Evolutionary conservation across 1,140 invertebrate genomes (phyloP).

Genomic region (Aphelenchoides avenae): DNA sequence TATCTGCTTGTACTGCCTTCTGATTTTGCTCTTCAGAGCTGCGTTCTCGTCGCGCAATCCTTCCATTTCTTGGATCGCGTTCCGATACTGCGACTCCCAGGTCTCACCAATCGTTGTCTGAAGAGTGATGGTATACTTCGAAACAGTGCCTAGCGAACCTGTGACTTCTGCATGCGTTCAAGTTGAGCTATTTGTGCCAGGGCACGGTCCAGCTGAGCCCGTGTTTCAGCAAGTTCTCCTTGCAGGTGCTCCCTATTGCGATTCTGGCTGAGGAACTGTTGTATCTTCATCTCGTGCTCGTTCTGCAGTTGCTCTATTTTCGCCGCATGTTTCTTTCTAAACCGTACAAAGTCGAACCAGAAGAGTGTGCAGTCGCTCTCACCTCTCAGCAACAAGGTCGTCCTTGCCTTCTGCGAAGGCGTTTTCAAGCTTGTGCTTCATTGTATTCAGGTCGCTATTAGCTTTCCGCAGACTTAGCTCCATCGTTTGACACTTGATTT

Average conservation of each 20-base stretch:
- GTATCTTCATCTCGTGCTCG: conserved; percentile 28
- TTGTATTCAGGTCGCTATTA: conserved; percentile 16
- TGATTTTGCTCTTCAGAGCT: conserved; percentile 44
- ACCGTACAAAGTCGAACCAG: conserved; percentile 11
- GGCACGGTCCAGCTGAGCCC: conserved; percentile 44
- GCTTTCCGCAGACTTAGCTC: conserved; percentile 27
- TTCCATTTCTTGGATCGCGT: conserved; percentile 34
- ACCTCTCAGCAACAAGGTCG: conserved; percentile 22
- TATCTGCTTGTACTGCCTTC: conserved; percentile 51
- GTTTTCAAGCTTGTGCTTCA: conserved; percentile 34
- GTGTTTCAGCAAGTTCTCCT: conserved; percentile 12
- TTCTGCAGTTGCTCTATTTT: conserved; percentile 19
- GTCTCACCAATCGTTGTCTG: conserved; percentile 42
- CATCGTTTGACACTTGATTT: conserved; percentile 9
- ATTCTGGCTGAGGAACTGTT: background rate
- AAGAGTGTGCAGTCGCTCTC: conserved; percentile 4
- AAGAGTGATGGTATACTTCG: conserved; percentile 8
- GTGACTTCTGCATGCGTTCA: conserved; percentile 45
- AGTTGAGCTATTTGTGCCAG: conserved; percentile 33
- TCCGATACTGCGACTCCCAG: conserved; percentile 45
- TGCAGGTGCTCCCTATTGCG: conserved; percentile 4
- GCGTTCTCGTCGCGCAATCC: conserved; percentile 47
- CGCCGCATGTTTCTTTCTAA: conserved; percentile 42
- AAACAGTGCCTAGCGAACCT: conserved; percentile 22
- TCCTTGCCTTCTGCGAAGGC: conserved; percentile 28